These are phyloP conservation scores for Falcunculus frontatus DNA, from an alignment of 2,113 vertebrate species.

Conservation along the genomic window DNA sequence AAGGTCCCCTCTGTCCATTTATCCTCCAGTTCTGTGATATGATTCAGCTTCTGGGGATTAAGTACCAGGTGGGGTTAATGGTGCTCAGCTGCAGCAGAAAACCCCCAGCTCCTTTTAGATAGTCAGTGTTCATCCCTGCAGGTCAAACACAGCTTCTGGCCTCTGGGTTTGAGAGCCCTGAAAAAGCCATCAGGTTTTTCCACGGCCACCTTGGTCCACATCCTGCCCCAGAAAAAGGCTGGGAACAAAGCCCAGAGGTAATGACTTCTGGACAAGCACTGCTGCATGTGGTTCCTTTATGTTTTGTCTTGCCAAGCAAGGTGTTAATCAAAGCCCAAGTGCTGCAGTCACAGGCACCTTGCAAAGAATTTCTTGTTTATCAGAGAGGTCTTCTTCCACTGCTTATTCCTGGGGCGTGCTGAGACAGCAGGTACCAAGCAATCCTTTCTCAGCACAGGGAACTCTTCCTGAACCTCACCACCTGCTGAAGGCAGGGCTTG, in stretches of 20 bases:
- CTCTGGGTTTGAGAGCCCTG: not conserved
- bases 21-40: not conserved
- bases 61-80: not conserved
- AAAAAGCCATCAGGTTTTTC: not conserved
- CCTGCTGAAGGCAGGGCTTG: not conserved
- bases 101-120: not conserved
- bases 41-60: conserved; percentile 1
- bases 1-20: not conserved
- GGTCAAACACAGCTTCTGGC: not conserved
- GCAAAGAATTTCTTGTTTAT: not conserved
- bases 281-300: not conserved
- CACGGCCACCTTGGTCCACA: not conserved
- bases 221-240: not conserved
- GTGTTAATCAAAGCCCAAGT: not conserved
- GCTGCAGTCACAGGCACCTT: not conserved
- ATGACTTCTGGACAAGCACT: not conserved
- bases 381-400: not conserved
- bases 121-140: not conserved
- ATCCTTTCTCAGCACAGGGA: not conserved
- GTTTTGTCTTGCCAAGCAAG: not conserved
- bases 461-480: not conserved
- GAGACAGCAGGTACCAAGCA: not conserved
- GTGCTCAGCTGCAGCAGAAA: not conserved
- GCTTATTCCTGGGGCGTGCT: not conserved
- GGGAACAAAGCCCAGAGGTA: not conserved